A percentile compares a stretch with the other conserved stretches of the same genome.
Evolutionary conservation across 2,113 vertebrate species (phyloP).

Genomic region (Melanerpes aurifrons): DNA sequence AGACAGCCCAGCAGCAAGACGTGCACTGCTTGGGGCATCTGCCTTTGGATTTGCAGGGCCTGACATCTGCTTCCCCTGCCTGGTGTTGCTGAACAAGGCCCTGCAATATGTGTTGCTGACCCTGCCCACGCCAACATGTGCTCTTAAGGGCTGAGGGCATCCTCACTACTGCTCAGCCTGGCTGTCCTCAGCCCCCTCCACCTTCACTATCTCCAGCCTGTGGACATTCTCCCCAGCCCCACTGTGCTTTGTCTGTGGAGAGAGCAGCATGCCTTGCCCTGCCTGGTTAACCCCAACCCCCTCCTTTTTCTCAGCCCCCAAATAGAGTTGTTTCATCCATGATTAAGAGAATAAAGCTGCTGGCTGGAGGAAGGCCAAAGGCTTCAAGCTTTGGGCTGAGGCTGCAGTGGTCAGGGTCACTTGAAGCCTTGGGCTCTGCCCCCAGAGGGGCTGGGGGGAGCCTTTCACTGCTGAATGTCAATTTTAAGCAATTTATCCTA

Average conservation of each 20-base stretch:
- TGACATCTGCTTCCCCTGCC: background rate
- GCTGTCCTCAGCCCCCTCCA: background rate
- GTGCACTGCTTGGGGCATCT: background rate
- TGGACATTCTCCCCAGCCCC: fast-evolving
- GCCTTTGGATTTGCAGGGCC: background rate
- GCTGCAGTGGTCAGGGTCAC: background rate
- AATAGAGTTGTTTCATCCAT: background rate
- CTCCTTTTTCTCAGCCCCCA: background rate
- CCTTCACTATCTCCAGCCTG: background rate
- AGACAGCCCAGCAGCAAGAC: background rate
- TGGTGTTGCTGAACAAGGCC: background rate
- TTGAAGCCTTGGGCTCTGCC: slow-evolving; percentile 30
- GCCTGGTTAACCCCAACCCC: background rate
- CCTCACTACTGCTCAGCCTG: background rate
- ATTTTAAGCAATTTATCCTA: slow-evolving; percentile 70
- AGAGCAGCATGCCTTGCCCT: background rate
- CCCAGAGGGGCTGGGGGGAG: background rate
- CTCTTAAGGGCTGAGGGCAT: fast-evolving
- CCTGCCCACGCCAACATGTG: fast-evolving
- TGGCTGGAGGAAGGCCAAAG: slow-evolving; percentile 40
- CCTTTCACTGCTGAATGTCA: slow-evolving; percentile 58
- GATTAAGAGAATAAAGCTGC: slow-evolving; percentile 51
- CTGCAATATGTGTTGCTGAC: fast-evolving
- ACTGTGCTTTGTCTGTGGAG: background rate
- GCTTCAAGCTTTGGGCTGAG: background rate